Evolutionary conservation across 1,140 invertebrate species (phyloP).

Genomic region (Cydia strobilella): DNA sequence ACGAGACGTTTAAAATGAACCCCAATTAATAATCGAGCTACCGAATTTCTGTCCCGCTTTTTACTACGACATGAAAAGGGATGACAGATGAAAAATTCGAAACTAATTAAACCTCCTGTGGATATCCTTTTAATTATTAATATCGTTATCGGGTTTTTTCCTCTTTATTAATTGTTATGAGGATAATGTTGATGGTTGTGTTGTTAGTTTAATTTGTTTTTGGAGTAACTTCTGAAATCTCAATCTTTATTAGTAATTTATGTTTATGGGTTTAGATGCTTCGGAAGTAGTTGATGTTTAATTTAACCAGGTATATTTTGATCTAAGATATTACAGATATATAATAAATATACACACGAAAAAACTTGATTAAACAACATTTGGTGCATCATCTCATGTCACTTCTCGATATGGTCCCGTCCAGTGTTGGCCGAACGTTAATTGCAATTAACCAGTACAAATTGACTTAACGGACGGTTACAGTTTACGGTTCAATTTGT

Average conservation of each 20-base stretch:
- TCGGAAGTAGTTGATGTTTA: too few species aligned
- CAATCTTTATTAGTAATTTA: not conserved
- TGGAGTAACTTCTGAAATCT: not conserved
- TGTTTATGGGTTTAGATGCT: not conserved
- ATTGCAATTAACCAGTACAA: too few species aligned
- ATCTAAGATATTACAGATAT: too few species aligned
- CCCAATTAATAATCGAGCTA: slow-evolving; percentile 58
- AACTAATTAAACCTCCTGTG: slow-evolving; percentile 61
- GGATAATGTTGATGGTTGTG: slow-evolving; percentile 10
- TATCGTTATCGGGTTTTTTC: slow-evolving; percentile 24
- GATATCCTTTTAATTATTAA: slow-evolving; percentile 43
- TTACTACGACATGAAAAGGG: slow-evolving; percentile 35
- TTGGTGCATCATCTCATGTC: too few species aligned
- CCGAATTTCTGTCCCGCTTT: slow-evolving; percentile 45
- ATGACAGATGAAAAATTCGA: slow-evolving; percentile 33
- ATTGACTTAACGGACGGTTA: too few species aligned
- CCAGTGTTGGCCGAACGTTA: too few species aligned
- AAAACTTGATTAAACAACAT: too few species aligned
- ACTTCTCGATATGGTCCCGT: too few species aligned
- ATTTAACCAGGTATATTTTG: too few species aligned
- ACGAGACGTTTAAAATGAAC: slow-evolving; percentile 51
- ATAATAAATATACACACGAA: too few species aligned
- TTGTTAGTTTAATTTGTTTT: not conserved
- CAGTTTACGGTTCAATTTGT: too few species aligned
- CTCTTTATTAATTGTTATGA: slow-evolving; percentile 19